These are phyloP conservation scores for Drosophila prosaltans DNA, from an alignment of 1,140 invertebrate species.

Conservation along the genomic window DNA sequence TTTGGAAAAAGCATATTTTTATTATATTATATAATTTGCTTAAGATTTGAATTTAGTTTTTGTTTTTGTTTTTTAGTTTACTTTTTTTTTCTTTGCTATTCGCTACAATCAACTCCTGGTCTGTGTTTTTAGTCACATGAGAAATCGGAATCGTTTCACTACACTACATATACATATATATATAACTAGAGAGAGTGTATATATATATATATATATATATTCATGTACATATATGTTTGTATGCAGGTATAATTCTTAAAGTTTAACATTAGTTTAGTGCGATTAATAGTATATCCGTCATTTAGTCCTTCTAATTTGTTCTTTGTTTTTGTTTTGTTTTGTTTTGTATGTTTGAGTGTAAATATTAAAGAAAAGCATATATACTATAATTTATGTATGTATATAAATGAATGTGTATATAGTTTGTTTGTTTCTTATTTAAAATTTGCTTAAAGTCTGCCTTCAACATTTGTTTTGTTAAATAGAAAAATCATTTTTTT, in stretches of 20 bases:
- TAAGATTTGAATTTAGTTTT: slow-evolving; percentile 42
- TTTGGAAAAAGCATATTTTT: slow-evolving; percentile 64
- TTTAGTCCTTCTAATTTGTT: slow-evolving; percentile 59
- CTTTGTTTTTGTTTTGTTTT: too few species aligned
- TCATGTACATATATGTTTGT: slow-evolving; percentile 14
- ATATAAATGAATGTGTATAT: slow-evolving; percentile 57
- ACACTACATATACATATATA: slow-evolving; percentile 26
- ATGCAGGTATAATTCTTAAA: slow-evolving; percentile 15
- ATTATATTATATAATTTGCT: slow-evolving; percentile 39
- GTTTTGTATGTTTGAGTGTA: slow-evolving; percentile 65
- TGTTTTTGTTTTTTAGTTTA: slow-evolving; percentile 37
- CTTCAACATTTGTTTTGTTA: slow-evolving; percentile 69
- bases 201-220: slow-evolving; percentile 9
- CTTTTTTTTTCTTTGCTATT: slow-evolving; percentile 48
- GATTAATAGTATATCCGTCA: slow-evolving; percentile 56
- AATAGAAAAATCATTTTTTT: slow-evolving; percentile 77
- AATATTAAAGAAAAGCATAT: slow-evolving; percentile 80
- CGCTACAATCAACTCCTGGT: slow-evolving; percentile 69
- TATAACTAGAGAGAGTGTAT: not conserved
- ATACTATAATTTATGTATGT: slow-evolving; percentile 65
- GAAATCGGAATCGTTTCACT: slow-evolving; percentile 59
- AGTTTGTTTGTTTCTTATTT: slow-evolving; percentile 51
- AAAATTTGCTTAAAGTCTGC: slow-evolving; percentile 75
- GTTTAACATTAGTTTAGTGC: slow-evolving; percentile 46
- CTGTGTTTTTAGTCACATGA: slow-evolving; percentile 64